Conservation (phyloP, 2,888 invertebrate genomes). For the Priocnemis perturbator region DNA sequence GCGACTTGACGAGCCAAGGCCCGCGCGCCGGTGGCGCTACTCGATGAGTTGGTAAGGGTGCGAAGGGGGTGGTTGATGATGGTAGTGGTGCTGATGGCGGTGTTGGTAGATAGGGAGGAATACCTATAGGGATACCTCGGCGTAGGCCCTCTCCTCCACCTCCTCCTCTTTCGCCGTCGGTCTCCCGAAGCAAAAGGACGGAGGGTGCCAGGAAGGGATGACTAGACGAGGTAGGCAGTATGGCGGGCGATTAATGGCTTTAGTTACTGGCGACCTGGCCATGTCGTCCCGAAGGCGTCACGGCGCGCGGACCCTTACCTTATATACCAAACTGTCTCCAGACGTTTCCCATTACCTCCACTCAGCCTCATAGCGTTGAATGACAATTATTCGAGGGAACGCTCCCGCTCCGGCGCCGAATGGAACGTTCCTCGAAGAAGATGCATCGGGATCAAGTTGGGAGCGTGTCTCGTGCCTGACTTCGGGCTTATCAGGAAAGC, state of each 20-base stretch:
- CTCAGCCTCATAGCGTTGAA: constrained; percentile 51
- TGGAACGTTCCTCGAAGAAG: constrained; percentile 29
- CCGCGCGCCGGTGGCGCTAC: constrained; percentile 25
- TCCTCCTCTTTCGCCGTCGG: constrained; percentile 2
- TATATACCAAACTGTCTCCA: constrained; percentile 51
- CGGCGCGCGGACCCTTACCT: constrained; percentile 39
- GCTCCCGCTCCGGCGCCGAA: constrained; percentile 24
- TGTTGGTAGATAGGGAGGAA: background rate
- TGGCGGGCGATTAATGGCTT: constrained; percentile 69
- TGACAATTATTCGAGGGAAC: constrained; percentile 41
- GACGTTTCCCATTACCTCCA: constrained; percentile 54
- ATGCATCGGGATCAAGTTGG: background rate
- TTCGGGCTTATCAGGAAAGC: too few relatives aligned
- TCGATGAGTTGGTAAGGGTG: constrained; percentile 27
- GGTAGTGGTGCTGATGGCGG: constrained; percentile 16
- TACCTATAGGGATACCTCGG: background rate
- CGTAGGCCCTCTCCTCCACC: background rate
- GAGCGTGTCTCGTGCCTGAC: too few relatives aligned
- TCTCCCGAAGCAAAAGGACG: constrained; percentile 17
- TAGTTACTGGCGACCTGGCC: constrained; percentile 60
- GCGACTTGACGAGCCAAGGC: constrained; percentile 60
- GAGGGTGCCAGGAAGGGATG: constrained; percentile 55
- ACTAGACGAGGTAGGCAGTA: constrained; percentile 65
- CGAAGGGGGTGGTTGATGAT: constrained; percentile 18
- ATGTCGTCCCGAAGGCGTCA: constrained; percentile 53